These are phyloP conservation scores for Strix aluco DNA, from an alignment of 2,113 vertebrate genomes.

Conservation along the genomic window DNA sequence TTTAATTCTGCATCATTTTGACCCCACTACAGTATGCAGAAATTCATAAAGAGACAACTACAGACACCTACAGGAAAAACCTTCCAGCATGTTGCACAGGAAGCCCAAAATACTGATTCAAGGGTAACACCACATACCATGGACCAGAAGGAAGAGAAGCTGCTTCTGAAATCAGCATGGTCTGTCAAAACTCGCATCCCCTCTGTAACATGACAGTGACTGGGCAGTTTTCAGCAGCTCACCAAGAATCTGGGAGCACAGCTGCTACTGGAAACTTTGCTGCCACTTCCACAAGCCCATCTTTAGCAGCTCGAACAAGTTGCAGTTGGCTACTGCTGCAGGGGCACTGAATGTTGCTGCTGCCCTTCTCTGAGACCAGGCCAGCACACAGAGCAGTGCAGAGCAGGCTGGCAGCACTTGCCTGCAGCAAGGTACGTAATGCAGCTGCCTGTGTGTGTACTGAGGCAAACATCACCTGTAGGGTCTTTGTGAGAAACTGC, in stretches of 20 bases:
- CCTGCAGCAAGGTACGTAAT: neutral
- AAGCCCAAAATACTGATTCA: neutral
- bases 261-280: neutral
- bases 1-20: neutral
- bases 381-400: neutral
- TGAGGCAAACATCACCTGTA: neutral
- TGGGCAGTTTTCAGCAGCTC: neutral
- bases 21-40: rapidly evolving
- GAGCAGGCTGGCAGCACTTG: rapidly evolving
- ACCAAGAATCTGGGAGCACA: neutral
- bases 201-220: neutral
- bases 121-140: neutral
- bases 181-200: neutral
- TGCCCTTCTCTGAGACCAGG: neutral
- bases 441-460: neutral
- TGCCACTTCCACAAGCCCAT: neutral
- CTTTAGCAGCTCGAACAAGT: neutral
- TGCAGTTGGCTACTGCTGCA: rapidly evolving
- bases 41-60: neutral
- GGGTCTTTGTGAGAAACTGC: neutral
- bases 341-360: neutral
- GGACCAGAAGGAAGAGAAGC: neutral
- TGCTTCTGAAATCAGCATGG: rapidly evolving
- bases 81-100: rapidly evolving
- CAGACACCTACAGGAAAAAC: neutral